phyloP scores from a whole-genome alignment of 2,888 invertebrate genomes.

The Netelia inedita region DNA sequence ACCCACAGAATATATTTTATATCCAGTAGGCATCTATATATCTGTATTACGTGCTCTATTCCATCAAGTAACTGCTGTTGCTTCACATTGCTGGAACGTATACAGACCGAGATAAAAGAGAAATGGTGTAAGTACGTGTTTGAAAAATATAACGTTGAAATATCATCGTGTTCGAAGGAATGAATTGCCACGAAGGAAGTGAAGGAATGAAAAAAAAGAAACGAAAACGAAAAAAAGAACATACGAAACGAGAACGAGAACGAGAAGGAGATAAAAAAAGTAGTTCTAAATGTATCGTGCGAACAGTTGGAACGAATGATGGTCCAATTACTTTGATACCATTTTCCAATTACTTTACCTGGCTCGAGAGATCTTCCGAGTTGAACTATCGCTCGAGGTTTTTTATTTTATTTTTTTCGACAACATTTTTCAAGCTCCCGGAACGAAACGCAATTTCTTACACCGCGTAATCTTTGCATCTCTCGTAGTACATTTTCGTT shows the following conservation, averaged over 20 bases:
- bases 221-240: background rate
- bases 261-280: background rate
- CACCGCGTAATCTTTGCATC: background rate
- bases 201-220: background rate
- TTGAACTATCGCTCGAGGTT: background rate
- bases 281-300: background rate
- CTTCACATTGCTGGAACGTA: background rate
- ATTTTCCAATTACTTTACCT: constrained; percentile 10
- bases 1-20: background rate
- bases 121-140: background rate
- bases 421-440: background rate
- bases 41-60: background rate
- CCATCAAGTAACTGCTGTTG: background rate
- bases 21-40: background rate
- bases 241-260: background rate
- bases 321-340: constrained; percentile 16
- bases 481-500: background rate
- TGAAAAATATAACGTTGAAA: constrained; percentile 14
- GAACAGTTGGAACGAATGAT: constrained; percentile 5
- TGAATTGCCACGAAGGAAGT: background rate
- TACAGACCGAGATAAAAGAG: background rate
- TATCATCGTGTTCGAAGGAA: constrained; percentile 8
- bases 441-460: background rate
- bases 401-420: background rate
- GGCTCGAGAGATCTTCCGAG: background rate